Evolutionary conservation across 2,797 vertebrate genomes (phyloP), one percentile per base, ranked within the genome.

Genomic region (Heliangelus exortis): DNA sequence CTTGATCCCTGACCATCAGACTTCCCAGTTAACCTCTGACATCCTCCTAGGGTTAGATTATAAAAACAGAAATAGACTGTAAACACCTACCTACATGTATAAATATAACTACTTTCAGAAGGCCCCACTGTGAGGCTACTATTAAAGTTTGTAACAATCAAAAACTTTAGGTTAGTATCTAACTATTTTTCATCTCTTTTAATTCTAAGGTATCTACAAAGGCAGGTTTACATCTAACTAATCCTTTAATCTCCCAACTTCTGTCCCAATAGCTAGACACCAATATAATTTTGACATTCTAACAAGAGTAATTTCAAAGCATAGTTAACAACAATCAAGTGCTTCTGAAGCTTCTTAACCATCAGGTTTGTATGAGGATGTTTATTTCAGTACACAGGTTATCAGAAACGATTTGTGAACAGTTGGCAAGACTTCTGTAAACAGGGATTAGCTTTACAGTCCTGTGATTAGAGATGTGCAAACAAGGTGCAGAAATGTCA

Each of bases 361-460:
- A 93, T 75, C 11, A 4, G 3, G 26, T 16, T 67, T 91, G 45
- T 43, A 41, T 51, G 48, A 45, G 41, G 15, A 79, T 45, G 45
- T 85, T 85, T 89, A 48, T 34, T 76, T 87, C 53, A 36, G 26
- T 43, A 47, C 12, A 21, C 7, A 48, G 51, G 23, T 86, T 91
- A 88, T 51, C 29, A 65, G 53, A 53, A 66, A 61, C 12, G 29
- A 82, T 62, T 84, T 63, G 34, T 33, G 34, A 72, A 55, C 66
- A 87, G n/a, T 50, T 82, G 57, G 68, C 76, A 91, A 92, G 61
- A 78, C n/a, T 34, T 62, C 62, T 51, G 69, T 82, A 91, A 92
- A 65, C 58, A 92, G 58, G 33, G 51, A 29, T 61, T 92, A 89
- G 82, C 45, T 80, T 94, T n/a, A 66, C 34, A 82, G 72, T 28